A percentile compares a stretch with the other conserved stretches of the same genome.
phyloP scores from a whole-genome alignment of 35 echinoderm and acorn worm genomes.

The Diadema setosum region DNA sequence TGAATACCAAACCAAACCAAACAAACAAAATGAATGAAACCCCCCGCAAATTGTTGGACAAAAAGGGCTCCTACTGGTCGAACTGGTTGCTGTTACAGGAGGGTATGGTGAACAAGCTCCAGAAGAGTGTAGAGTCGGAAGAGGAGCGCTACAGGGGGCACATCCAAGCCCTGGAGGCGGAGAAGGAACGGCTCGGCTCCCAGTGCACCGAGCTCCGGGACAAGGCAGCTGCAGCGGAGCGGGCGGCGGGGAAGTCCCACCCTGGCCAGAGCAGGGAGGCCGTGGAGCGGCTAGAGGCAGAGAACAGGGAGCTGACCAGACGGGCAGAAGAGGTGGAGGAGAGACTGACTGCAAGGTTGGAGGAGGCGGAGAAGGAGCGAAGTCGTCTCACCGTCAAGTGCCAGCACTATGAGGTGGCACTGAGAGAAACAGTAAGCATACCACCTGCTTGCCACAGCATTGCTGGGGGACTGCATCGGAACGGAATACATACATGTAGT shows the following conservation, averaged over 20 bases:
- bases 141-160: background rate
- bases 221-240: background rate
- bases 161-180: constrained; percentile 38
- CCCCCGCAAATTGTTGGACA: background rate
- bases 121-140: constrained; percentile 57
- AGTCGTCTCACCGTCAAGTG: constrained; percentile 40
- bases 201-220: constrained; percentile 16
- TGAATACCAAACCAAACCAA: background rate
- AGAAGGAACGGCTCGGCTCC: constrained; percentile 24
- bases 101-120: constrained; percentile 80
- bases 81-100: constrained; percentile 53
- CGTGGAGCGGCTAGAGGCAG: background rate
- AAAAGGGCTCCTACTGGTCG: constrained; percentile 15
- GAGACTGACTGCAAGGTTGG: background rate
- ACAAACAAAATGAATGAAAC: too few species aligned
- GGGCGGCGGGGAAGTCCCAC: background rate
- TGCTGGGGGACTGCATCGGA: background rate
- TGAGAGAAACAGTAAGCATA: constrained; percentile 61
- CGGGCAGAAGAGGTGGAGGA: background rate
- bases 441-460: background rate
- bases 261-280: background rate
- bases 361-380: constrained; percentile 24
- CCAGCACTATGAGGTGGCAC: constrained; percentile 47
- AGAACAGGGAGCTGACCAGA: background rate
- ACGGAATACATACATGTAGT: background rate